Percentiles rank a stretch among this genome's conserved stretches.
phyloP scores from a whole-genome alignment of 1,140 invertebrate genomes.

The Hylyphantes graminicola region DNA sequence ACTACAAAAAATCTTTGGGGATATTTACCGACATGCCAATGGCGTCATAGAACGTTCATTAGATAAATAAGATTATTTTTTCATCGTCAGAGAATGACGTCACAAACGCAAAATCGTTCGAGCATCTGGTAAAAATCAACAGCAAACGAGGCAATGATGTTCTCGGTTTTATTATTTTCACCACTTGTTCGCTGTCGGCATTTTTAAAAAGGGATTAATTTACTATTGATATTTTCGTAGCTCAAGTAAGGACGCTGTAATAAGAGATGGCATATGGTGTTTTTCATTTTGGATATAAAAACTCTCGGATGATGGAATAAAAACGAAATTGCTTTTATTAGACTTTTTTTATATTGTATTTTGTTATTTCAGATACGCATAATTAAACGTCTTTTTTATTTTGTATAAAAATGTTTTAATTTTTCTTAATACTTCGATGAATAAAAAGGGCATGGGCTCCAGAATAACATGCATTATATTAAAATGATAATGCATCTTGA shows the following conservation, averaged over 20 bases:
- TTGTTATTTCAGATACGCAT: too few species aligned
- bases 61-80: constrained; percentile 26
- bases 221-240: constrained; percentile 14
- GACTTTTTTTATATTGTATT: too few species aligned
- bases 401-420: too few species aligned
- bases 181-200: constrained; percentile 9
- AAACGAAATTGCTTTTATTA: too few species aligned
- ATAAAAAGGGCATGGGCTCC: too few species aligned
- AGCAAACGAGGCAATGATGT: constrained; percentile 44
- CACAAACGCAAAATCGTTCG: not conserved
- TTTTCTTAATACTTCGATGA: too few species aligned
- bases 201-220: constrained; percentile 26
- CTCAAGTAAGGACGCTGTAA: not conserved
- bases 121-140: constrained; percentile 57
- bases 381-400: too few species aligned
- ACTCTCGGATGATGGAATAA: too few species aligned
- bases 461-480: too few species aligned
- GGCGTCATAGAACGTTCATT: constrained; percentile 31
- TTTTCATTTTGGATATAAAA: too few species aligned
- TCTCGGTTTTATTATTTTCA: constrained; percentile 53
- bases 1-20: not conserved
- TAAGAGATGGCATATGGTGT: too few species aligned
- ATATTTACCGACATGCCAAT: constrained; percentile 23
- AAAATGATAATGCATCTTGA: too few species aligned
- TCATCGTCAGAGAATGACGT: not conserved